Conservation (phyloP, 2,113 vertebrate species). For the Podocnemis expansa region DNA sequence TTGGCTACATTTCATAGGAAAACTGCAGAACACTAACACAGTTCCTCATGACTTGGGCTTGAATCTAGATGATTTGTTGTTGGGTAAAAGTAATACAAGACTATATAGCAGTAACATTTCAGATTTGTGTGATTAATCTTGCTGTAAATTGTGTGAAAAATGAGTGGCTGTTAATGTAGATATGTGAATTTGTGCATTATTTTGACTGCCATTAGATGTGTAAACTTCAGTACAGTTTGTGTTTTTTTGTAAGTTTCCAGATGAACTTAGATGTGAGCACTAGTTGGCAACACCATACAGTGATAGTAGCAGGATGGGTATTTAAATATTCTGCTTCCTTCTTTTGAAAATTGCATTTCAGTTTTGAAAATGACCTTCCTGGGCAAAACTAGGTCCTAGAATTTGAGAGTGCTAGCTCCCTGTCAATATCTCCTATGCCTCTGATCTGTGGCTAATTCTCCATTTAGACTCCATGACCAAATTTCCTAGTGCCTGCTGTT, state of each 20-base stretch:
- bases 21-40: neutral
- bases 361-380: constrained; percentile 73
- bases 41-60: neutral
- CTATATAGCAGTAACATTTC: neutral
- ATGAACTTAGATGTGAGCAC: constrained; percentile 60
- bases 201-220: constrained; percentile 38
- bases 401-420: constrained; percentile 67
- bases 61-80: neutral
- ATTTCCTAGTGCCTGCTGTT: constrained; percentile 64
- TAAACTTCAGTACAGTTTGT: constrained; percentile 39
- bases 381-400: constrained; percentile 72
- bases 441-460: constrained; percentile 68
- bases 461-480: constrained; percentile 58
- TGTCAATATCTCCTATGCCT: constrained; percentile 56
- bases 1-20: neutral
- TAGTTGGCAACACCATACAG: constrained; percentile 54
- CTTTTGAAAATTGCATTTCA: constrained; percentile 74
- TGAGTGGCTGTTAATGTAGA: constrained; percentile 1
- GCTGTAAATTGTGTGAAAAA: neutral
- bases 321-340: constrained; percentile 70
- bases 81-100: neutral
- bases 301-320: constrained; percentile 35
- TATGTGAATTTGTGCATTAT: constrained; percentile 20
- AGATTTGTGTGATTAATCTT: neutral
- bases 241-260: constrained; percentile 46